These are phyloP conservation scores for Scortum barcoo DNA, from an alignment of 2,113 vertebrate genomes.

Conservation along the genomic window DNA sequence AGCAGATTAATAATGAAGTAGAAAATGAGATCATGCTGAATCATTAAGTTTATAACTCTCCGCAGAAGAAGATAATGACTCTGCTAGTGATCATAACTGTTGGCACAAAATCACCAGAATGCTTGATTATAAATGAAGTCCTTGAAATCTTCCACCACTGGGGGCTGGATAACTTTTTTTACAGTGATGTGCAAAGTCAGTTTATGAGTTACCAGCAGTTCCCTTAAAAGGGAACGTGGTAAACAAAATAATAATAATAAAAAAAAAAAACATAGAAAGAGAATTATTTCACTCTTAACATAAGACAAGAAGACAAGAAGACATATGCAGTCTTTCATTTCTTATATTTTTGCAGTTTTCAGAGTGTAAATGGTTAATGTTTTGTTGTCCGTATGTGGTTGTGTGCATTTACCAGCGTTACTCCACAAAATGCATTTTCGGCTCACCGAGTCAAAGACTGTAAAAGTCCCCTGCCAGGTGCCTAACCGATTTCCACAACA, in stretches of 20 bases:
- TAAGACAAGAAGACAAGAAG: not conserved
- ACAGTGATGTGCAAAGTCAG: conserved; percentile 1
- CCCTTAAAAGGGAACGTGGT: conserved; percentile 1
- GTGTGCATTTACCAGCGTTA: not conserved
- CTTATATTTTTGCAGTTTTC: not conserved
- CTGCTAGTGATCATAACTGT: conserved; percentile 57
- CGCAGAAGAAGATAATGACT: conserved; percentile 67
- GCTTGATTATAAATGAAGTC: conserved; percentile 51
- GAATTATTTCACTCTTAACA: not conserved
- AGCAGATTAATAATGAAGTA: conserved; percentile 78
- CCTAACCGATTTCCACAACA: conserved; percentile 23
- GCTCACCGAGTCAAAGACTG: conserved; percentile 5
- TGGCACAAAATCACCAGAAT: conserved; percentile 50
- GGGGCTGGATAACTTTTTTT: conserved; percentile 5
- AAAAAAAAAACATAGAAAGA: not conserved
- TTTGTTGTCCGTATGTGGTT: not conserved
- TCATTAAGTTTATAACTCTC: conserved; percentile 75
- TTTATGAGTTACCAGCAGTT: conserved; percentile 37
- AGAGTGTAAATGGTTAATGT: not conserved
- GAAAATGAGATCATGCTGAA: conserved; percentile 73
- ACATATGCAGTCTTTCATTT: not conserved
- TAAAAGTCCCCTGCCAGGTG: conserved; percentile 12
- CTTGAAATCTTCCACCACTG: conserved; percentile 24
- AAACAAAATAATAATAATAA: not conserved
- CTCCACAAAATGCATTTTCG: conserved; percentile 1